Conservation (phyloP, 2,888 invertebrate genomes). For the Ormyrus rosae region DNA sequence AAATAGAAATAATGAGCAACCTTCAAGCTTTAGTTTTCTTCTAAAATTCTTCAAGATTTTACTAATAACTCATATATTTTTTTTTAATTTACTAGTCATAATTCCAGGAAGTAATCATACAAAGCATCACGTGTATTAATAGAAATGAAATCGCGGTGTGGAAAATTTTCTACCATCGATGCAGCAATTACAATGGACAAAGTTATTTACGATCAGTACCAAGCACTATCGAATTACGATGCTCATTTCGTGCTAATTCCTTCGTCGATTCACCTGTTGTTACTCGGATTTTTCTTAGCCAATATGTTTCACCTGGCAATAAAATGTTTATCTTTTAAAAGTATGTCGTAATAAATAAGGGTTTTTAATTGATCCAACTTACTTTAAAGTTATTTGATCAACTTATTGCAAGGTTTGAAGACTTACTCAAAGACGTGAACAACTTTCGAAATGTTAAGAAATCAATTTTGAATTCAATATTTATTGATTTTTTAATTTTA, state of each 20-base stretch:
- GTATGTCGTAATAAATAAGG: neutral
- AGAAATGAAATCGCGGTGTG: constrained; percentile 7
- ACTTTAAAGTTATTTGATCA: too few species aligned
- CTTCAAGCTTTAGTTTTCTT: too few species aligned
- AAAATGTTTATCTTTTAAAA: neutral
- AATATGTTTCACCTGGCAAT: neutral
- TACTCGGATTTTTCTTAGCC: neutral
- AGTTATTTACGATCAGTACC: constrained; percentile 17
- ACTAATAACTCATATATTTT: too few species aligned
- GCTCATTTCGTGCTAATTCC: constrained; percentile 29
- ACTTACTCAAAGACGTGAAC: too few species aligned
- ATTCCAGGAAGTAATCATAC: constrained; percentile 5
- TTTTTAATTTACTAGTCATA: neutral
- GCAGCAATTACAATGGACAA: constrained; percentile 23
- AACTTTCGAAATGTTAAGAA: too few species aligned
- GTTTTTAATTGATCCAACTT: too few species aligned
- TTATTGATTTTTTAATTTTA: too few species aligned
- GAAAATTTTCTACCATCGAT: constrained; percentile 26
- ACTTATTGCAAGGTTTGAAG: too few species aligned
- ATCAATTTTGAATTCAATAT: too few species aligned
- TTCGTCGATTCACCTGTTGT: constrained; percentile 17
- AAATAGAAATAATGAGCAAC: too few species aligned
- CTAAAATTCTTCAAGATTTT: too few species aligned
- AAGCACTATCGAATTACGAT: constrained; percentile 19
- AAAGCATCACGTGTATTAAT: constrained; percentile 25